A percentile compares a stretch with the other conserved stretches of the same genome.
These are phyloP conservation scores for Catotricha subobsoleta DNA, from an alignment of 2,888 invertebrate species.

Conservation along the genomic window DNA sequence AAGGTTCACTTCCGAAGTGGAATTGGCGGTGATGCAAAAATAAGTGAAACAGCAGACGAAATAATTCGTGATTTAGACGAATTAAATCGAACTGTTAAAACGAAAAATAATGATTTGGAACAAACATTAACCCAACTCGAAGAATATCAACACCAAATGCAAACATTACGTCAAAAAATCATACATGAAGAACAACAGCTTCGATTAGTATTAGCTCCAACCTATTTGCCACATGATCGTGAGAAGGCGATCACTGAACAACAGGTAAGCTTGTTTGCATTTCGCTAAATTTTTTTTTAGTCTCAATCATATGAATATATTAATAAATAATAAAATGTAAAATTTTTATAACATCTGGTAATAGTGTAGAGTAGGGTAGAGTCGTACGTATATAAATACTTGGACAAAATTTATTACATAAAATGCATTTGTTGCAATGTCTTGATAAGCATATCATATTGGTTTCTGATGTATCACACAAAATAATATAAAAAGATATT, in stretches of 20 bases:
- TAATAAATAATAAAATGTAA: too few species aligned
- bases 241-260: constrained; percentile 67
- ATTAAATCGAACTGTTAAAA: constrained; percentile 20
- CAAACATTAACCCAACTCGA: constrained; percentile 70
- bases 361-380: neutral
- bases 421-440: neutral
- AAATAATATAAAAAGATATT: too few species aligned
- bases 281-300: constrained; percentile 20
- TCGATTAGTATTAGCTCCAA: constrained; percentile 63
- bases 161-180: constrained; percentile 63
- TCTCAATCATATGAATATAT: constrained; percentile 10
- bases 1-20: constrained; percentile 80
- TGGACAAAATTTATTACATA: neutral
- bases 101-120: constrained; percentile 39
- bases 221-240: constrained; percentile 64
- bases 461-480: too few species aligned
- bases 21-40: constrained; percentile 59
- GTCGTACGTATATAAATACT: neutral
- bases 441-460: too few species aligned
- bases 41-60: constrained; percentile 52
- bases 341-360: neutral
- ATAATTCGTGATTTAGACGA: constrained; percentile 47
- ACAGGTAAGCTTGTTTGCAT: constrained; percentile 64
- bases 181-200: constrained; percentile 76
- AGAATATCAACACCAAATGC: constrained; percentile 73